Conservation (phyloP, 37 sponge, comb jelly and placozoan species). For the Beroe ovata region DNA sequence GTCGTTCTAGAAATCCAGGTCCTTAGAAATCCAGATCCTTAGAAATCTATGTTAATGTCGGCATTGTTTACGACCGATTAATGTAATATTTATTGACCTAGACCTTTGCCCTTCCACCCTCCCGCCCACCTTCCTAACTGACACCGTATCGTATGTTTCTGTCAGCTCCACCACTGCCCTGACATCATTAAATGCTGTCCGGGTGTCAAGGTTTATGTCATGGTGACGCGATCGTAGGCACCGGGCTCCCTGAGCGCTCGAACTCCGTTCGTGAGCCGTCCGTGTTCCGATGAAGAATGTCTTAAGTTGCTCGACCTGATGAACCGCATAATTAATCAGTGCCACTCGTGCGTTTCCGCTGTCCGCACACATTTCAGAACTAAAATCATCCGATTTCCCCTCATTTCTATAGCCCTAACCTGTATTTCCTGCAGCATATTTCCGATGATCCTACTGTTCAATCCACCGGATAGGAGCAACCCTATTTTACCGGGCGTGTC, state of each 20-base stretch:
- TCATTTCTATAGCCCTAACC: background rate
- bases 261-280: conserved; percentile 18
- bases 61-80: too few species aligned
- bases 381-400: background rate
- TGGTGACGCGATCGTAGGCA: conserved; percentile 3
- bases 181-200: conserved; percentile 1
- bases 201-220: conserved; percentile 18
- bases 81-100: too few species aligned
- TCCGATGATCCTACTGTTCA: conserved; percentile 46
- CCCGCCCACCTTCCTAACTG: conserved; percentile 35
- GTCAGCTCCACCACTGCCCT: background rate
- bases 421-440: conserved; percentile 14
- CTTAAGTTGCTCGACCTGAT: conserved; percentile 11
- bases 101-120: too few species aligned
- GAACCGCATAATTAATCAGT: too few species aligned
- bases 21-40: too few species aligned
- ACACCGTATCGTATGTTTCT: conserved; percentile 38
- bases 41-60: too few species aligned
- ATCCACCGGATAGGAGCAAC: conserved; percentile 29
- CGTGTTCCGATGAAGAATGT: conserved; percentile 47
- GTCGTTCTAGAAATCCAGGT: too few species aligned
- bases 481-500: conserved; percentile 12
- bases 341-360: too few species aligned
- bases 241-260: conserved; percentile 5
- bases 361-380: background rate